A percentile compares a stretch with the other conserved stretches of the same genome.
phyloP scores from a whole-genome alignment of 1,140 invertebrate species.

The Diabrotica undecimpunctata region DNA sequence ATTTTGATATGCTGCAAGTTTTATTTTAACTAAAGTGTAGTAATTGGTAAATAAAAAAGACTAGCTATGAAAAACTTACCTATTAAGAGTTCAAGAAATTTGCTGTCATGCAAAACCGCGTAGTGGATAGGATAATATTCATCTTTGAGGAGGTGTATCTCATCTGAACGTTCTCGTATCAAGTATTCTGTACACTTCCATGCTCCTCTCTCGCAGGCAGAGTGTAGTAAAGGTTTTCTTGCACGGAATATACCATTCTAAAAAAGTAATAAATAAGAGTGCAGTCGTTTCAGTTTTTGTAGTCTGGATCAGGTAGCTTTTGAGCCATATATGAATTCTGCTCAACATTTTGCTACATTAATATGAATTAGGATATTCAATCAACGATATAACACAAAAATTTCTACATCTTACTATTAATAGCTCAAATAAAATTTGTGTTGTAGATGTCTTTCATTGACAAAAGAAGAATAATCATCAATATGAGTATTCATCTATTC shows the following conservation, averaged over 20 bases:
- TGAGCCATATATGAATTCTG: neutral
- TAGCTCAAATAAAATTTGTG: too few species aligned
- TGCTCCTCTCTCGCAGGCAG: slow-evolving; percentile 65
- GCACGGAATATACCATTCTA: slow-evolving; percentile 51
- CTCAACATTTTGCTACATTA: too few species aligned
- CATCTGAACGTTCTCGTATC: slow-evolving; percentile 60
- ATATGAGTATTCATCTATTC: too few species aligned
- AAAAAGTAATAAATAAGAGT: neutral
- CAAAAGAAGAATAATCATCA: too few species aligned
- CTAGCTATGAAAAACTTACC: slow-evolving; percentile 35
- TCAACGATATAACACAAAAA: too few species aligned
- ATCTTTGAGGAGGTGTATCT: slow-evolving; percentile 71
- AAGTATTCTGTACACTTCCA: slow-evolving; percentile 69
- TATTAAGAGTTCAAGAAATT: slow-evolving; percentile 65
- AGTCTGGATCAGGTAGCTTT: neutral
- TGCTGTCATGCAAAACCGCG: slow-evolving; percentile 63
- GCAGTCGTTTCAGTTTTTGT: neutral
- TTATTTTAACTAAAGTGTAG: too few species aligned
- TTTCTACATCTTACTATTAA: too few species aligned
- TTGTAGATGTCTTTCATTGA: too few species aligned
- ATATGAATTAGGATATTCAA: too few species aligned
- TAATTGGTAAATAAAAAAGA: too few species aligned
- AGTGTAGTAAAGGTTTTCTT: slow-evolving; percentile 61
- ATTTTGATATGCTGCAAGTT: too few species aligned
- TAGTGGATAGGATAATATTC: slow-evolving; percentile 75